phyloP scores from a whole-genome alignment of 2,797 vertebrate species.

The Gadopsis marmoratus region DNA sequence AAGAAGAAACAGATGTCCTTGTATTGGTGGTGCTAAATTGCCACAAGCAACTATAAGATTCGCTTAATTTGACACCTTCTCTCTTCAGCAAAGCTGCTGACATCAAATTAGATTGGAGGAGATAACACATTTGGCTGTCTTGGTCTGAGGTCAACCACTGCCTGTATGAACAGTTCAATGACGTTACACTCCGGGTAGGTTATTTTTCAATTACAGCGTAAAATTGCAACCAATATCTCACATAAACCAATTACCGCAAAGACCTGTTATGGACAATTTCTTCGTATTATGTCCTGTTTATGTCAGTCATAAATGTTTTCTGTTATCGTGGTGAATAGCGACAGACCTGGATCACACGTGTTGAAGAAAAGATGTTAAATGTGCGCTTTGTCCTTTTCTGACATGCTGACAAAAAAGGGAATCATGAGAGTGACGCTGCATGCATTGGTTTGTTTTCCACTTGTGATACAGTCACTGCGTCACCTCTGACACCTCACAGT shows the following conservation, averaged over 20 bases:
- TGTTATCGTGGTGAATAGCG: background rate
- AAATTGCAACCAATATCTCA: background rate
- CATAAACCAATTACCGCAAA: background rate
- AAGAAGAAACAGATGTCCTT: constrained; percentile 27
- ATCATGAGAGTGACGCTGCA: background rate
- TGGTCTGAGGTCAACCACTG: constrained; percentile 21
- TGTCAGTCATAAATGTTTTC: constrained; percentile 1
- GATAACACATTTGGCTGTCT: constrained; percentile 17
- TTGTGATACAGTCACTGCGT: background rate
- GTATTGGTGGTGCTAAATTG: constrained; percentile 17
- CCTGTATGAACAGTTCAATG: background rate
- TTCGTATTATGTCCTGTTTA: background rate
- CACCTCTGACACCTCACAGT: background rate
- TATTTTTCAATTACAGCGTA: constrained; percentile 14
- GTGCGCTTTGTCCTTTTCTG: background rate
- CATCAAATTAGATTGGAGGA: constrained; percentile 33
- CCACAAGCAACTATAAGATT: constrained; percentile 12
- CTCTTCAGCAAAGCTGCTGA: constrained; percentile 7
- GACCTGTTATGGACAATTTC: background rate
- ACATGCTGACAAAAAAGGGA: background rate
- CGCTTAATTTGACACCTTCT: constrained; percentile 9
- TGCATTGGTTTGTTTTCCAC: background rate
- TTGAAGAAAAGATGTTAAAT: constrained; percentile 13
- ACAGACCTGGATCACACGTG: background rate
- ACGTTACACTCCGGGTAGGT: background rate